Evolutionary conservation across 2,797 vertebrate species (phyloP).

Genomic region (Presbytis comata): DNA sequence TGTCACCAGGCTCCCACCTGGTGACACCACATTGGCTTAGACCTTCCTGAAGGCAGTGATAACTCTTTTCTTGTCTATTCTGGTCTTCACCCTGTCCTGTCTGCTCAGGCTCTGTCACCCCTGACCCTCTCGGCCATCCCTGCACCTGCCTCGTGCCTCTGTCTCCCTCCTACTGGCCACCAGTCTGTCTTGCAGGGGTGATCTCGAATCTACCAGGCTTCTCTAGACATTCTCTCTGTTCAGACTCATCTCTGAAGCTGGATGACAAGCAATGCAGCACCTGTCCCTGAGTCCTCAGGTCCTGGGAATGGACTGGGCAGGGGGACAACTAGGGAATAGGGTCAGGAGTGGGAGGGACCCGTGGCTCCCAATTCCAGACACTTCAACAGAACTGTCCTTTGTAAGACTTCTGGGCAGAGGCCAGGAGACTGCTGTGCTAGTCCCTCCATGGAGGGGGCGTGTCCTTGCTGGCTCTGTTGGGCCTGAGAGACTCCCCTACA

Average conservation of each 20-base stretch:
- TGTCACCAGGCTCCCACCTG: not conserved
- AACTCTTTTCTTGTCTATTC: not conserved
- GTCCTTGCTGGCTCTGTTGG: not conserved
- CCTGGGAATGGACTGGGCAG: not conserved
- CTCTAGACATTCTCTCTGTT: not conserved
- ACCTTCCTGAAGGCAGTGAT: not conserved
- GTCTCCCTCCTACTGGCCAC: too few species aligned
- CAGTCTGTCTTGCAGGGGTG: too few species aligned
- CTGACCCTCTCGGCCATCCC: not conserved
- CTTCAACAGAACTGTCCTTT: not conserved
- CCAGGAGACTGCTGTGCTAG: not conserved
- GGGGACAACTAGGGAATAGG: not conserved
- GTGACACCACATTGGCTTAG: rapidly evolving
- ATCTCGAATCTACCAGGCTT: not conserved
- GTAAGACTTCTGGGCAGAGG: not conserved
- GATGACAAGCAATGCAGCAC: not conserved
- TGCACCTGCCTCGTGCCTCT: not conserved
- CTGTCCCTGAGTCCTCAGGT: not conserved
- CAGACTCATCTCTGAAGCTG: not conserved
- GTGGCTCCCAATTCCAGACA: not conserved
- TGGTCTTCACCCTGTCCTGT: not conserved
- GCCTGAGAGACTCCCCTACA: not conserved
- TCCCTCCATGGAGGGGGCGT: not conserved
- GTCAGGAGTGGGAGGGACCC: not conserved
- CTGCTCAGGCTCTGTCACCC: not conserved